These are phyloP conservation scores for Sinopyrophorus schimmeli DNA, from an alignment of 2,888 invertebrate genomes.

Conservation along the genomic window DNA sequence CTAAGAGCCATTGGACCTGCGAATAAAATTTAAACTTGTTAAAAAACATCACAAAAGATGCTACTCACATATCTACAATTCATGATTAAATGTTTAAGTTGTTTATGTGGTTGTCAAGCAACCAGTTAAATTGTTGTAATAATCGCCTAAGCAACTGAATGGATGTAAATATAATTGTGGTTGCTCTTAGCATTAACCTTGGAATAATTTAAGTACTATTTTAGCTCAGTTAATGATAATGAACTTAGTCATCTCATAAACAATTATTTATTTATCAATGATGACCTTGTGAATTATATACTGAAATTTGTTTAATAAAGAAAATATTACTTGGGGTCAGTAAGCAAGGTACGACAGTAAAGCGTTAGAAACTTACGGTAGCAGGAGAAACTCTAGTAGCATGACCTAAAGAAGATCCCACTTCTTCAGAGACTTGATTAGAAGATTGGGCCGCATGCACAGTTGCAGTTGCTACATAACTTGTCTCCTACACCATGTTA, in stretches of 20 bases:
- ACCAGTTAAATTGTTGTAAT: too few relatives aligned
- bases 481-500: conserved; percentile 53
- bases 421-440: conserved; percentile 56
- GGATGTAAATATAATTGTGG: too few relatives aligned
- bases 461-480: conserved; percentile 61
- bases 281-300: not conserved
- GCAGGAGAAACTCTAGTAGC: conserved; percentile 86
- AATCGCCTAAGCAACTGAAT: too few relatives aligned
- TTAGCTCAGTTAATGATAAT: too few relatives aligned
- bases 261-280: not conserved
- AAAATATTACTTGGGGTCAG: not conserved
- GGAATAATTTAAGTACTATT: too few relatives aligned
- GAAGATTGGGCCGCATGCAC: conserved; percentile 53
- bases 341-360: not conserved
- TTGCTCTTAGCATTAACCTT: too few relatives aligned
- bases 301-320: not conserved
- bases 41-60: conserved; percentile 13
- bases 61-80: conserved; percentile 44
- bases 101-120: not conserved
- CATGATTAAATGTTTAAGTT: conserved; percentile 17
- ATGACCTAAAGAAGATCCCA: conserved; percentile 68
- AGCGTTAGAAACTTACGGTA: conserved; percentile 71
- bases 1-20: conserved; percentile 91
- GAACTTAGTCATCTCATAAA: not conserved
- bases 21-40: conserved; percentile 20